phyloP scores from a whole-genome alignment of 1,140 invertebrate species.

The Drepana arcuata region DNA sequence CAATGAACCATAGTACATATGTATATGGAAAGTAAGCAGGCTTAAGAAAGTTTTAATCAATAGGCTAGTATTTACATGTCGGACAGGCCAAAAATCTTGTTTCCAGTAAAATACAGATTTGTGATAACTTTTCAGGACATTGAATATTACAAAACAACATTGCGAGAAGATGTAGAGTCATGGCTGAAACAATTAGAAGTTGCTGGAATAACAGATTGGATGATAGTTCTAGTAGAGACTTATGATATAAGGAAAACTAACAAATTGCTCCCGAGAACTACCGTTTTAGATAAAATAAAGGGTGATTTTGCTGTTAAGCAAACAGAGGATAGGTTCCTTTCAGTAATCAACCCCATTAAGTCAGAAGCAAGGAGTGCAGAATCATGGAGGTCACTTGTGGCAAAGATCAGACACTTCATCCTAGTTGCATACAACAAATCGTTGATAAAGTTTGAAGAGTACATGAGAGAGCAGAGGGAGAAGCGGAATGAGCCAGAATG shows the following conservation, averaged over 20 bases:
- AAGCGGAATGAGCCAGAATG: slow-evolving; percentile 91
- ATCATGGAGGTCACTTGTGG: slow-evolving; percentile 89
- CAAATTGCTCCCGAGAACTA: slow-evolving; percentile 92
- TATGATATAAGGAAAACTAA: slow-evolving; percentile 93
- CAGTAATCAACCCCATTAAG: slow-evolving; percentile 91
- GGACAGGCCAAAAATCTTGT: background rate
- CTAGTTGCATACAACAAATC: slow-evolving; percentile 90
- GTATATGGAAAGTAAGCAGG: too few species aligned
- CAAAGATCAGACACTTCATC: slow-evolving; percentile 86
- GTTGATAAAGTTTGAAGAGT: slow-evolving; percentile 90
- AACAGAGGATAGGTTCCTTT: slow-evolving; percentile 87
- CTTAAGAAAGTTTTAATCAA: too few species aligned
- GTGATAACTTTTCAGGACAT: slow-evolving; percentile 81
- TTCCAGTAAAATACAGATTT: slow-evolving; percentile 1
- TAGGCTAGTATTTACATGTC: too few species aligned
- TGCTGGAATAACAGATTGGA: slow-evolving; percentile 89
- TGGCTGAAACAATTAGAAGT: slow-evolving; percentile 87
- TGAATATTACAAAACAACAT: slow-evolving; percentile 88
- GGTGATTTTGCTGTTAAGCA: slow-evolving; percentile 94
- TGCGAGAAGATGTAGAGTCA: slow-evolving; percentile 89
- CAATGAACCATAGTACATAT: too few species aligned
- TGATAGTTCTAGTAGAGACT: slow-evolving; percentile 93
- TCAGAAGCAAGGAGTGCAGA: slow-evolving; percentile 90
- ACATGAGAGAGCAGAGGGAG: slow-evolving; percentile 91
- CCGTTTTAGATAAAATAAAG: slow-evolving; percentile 95